Conservation (phyloP, 2,888 invertebrate species). For the Dryobota labecula region DNA sequence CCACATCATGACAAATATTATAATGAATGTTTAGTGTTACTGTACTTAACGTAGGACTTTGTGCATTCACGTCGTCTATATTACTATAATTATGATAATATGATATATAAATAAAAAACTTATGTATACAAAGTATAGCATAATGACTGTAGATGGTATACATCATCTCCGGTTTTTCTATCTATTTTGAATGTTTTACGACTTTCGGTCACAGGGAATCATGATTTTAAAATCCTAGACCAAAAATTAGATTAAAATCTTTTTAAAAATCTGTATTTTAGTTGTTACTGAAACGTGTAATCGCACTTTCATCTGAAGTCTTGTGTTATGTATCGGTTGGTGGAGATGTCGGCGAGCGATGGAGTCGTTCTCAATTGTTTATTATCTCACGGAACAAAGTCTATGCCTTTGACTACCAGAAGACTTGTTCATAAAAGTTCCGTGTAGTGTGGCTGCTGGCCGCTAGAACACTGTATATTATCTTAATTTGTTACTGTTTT, state of each 20-base stretch:
- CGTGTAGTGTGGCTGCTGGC: conserved; percentile 11
- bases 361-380: conserved; percentile 32
- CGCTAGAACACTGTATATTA: conserved; percentile 29
- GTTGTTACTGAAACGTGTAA: conserved; percentile 42
- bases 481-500: conserved; percentile 41
- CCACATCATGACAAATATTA: conserved; percentile 60
- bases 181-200: conserved; percentile 68
- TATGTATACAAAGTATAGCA: conserved; percentile 63
- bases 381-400: conserved; percentile 45
- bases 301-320: conserved; percentile 9
- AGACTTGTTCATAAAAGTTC: conserved; percentile 51
- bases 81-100: no score
- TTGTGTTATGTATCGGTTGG: conserved; percentile 8
- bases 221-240: conserved; percentile 67
- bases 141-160: conserved; percentile 63
- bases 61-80: conserved; percentile 58
- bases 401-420: conserved; percentile 58
- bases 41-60: conserved; percentile 61
- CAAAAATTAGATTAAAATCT: conserved; percentile 64
- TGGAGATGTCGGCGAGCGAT: conserved; percentile 17
- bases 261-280: conserved; percentile 55
- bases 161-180: conserved; percentile 65
- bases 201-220: conserved; percentile 74
- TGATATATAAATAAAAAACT: conserved; percentile 56
- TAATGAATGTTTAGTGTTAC: conserved; percentile 60